Evolutionary conservation across 2,888 invertebrate genomes (phyloP).

Genomic region (Osedax fenrisi): DNA sequence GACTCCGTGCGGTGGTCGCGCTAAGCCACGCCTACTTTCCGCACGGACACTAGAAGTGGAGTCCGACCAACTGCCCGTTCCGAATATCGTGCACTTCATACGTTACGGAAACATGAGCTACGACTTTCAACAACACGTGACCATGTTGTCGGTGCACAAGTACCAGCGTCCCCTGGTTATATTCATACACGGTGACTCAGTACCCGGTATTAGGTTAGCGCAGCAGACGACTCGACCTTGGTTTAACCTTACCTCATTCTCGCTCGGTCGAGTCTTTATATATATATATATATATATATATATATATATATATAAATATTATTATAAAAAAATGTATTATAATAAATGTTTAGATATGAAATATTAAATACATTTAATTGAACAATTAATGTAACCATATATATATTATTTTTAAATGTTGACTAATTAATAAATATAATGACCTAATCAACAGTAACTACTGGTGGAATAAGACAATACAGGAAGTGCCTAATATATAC

Average conservation of each 20-base stretch:
- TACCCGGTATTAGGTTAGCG: not conserved
- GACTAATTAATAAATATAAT: too few species aligned
- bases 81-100: not conserved
- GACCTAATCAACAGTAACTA: not conserved
- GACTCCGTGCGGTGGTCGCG: not conserved
- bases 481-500: not conserved
- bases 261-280: too few species aligned
- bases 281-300: not conserved
- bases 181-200: not conserved
- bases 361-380: too few species aligned
- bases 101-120: not conserved
- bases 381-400: too few species aligned
- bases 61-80: not conserved
- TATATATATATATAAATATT: not conserved
- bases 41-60: not conserved
- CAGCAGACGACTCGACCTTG: too few species aligned
- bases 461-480: not conserved
- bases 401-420: too few species aligned
- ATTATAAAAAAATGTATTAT: not conserved
- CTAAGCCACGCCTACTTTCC: not conserved
- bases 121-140: not conserved
- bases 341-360: too few species aligned
- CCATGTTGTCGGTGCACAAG: not conserved
- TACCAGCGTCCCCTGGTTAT: not conserved
- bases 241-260: too few species aligned